These are phyloP conservation scores for Heliconius cydno DNA, from an alignment of 2,888 invertebrate species.

Conservation along the genomic window DNA sequence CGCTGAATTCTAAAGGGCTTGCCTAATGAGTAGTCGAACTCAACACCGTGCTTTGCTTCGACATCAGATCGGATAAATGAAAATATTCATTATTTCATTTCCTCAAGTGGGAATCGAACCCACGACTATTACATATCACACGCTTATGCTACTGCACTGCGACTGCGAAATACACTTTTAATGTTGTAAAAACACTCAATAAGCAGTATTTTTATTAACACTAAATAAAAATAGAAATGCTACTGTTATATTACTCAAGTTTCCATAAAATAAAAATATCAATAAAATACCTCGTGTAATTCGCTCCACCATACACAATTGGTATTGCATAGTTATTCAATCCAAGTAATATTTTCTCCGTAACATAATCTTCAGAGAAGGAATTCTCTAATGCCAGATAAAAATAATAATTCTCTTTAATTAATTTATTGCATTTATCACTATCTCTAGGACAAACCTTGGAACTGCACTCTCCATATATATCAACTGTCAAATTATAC, in stretches of 20 bases:
- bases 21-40: too few relatives aligned
- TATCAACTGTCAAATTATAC: constrained; percentile 59
- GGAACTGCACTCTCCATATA: constrained; percentile 57
- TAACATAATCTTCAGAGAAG: constrained; percentile 65
- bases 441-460: constrained; percentile 51
- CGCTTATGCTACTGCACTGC: too few relatives aligned
- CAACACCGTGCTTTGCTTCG: too few relatives aligned
- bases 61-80: too few relatives aligned
- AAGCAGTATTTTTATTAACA: background rate
- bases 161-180: too few relatives aligned
- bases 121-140: too few relatives aligned
- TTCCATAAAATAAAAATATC: constrained; percentile 2
- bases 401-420: constrained; percentile 62
- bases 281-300: constrained; percentile 63
- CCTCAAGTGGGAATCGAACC: too few relatives aligned
- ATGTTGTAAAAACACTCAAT: background rate
- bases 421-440: constrained; percentile 55
- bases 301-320: constrained; percentile 67
- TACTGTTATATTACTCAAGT: background rate
- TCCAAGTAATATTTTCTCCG: constrained; percentile 64
- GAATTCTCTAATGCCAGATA: constrained; percentile 71
- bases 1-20: too few relatives aligned
- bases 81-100: too few relatives aligned
- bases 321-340: constrained; percentile 63
- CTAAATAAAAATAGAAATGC: background rate